Base-by-base conservation (phyloP, 2,888 invertebrate species). In the Philaethria dido region DNA sequence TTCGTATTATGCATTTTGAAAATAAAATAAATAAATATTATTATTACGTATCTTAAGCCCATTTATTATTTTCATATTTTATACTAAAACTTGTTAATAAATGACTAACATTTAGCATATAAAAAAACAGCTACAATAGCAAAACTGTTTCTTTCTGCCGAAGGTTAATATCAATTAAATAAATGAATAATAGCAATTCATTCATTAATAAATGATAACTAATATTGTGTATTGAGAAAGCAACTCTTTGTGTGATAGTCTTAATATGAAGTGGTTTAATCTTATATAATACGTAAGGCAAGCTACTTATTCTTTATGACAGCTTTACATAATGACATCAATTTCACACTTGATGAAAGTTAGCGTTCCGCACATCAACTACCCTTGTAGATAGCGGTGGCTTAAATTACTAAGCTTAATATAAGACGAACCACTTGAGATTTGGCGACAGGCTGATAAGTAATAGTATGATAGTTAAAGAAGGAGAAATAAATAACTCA, bases 311-410 rank as follows among this genome's bases (percentile, higher is more conserved):
- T 67, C 29, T 14, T 29, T 13, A 16, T 52, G 50, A 62, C 14
- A 22, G 62, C 50, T 66, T 67, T 33, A 67, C 44, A 59, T 71
- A 67, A 71, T 69, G 62, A 63, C 48, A 69, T 67, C 57, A 71
- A 71, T 69, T 71, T 71, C 71, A 67, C 64, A 71, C 66, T 59
- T 63, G 55, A 62, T 44, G 69, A 64, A 71, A 69, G 64, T 62
- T 52, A 64, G n/a, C 54, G 62, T 66, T 62, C 47, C 62, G 11
- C 62, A 42, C 62, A 62, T 50, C 59, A 63, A 59, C 29, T 45
- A 62, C 33, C 16, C 36, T 33, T 29, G 60, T 61, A 60, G 18
- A 62, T 18, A 62, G 52, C 54, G 45, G 22, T 22, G 25, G 9
- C 39, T 62, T 62, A 47, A 60, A 62, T 62, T 62, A 47, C 39